Percentiles rank a stretch among this genome's conserved stretches.
Evolutionary conservation across 92 coral and sea anemone species (phyloP).

Genomic region (Zoanthus gigantus): DNA sequence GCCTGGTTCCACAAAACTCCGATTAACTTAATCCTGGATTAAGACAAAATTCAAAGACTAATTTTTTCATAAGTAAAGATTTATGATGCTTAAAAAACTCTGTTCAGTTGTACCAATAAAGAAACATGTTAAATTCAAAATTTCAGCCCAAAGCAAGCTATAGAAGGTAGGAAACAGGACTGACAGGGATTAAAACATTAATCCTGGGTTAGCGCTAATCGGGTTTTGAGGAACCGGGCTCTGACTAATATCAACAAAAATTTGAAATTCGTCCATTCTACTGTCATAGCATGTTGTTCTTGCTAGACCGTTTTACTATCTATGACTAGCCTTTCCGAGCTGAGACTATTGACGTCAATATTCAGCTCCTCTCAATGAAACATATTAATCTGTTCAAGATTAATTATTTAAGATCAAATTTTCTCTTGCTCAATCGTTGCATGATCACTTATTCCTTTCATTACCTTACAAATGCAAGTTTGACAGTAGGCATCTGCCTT

Average conservation of each 20-base stretch:
- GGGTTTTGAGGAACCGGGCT: not conserved
- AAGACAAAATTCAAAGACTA: too few species aligned
- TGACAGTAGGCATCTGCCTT: conserved; percentile 27
- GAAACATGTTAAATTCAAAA: too few species aligned
- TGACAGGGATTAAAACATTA: too few species aligned
- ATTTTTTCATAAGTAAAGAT: too few species aligned
- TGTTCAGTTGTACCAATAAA: too few species aligned
- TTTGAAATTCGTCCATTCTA: conserved; percentile 14
- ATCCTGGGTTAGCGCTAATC: too few species aligned
- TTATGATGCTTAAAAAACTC: too few species aligned
- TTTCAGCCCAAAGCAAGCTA: too few species aligned
- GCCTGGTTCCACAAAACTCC: too few species aligned
- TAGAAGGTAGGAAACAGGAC: too few species aligned
- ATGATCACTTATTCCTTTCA: conserved; percentile 19
- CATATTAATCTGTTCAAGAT: conserved; percentile 1
- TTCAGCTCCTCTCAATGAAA: not conserved
- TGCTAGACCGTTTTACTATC: not conserved
- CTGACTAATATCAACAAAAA: not conserved
- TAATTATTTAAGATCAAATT: not conserved
- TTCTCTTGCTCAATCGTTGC: conserved; percentile 3
- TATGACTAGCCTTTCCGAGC: not conserved
- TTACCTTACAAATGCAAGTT: conserved; percentile 25
- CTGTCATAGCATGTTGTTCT: conserved; percentile 15
- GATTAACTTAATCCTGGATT: too few species aligned
- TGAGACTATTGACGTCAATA: conserved; percentile 31